Evolutionary conservation across 1,140 invertebrate genomes (phyloP).

Genomic region (Drepana arcuata): DNA sequence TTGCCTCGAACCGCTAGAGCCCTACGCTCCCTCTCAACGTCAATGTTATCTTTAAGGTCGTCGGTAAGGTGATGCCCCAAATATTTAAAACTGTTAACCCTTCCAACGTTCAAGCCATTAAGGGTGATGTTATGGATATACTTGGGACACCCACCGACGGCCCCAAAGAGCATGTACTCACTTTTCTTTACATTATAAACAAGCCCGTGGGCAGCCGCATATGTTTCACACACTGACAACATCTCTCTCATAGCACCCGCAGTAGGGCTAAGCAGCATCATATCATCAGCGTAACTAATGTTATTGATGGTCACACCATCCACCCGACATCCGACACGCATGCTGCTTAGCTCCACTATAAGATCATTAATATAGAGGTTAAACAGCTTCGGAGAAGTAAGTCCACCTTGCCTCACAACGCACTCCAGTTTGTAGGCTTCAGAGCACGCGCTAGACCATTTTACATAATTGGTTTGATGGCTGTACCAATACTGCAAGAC

Average conservation of each 20-base stretch:
- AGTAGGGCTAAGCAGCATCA: neutral
- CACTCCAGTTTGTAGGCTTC: neutral
- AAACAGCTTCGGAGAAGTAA: too few species aligned
- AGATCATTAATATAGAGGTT: too few species aligned
- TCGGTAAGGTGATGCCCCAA: too few species aligned
- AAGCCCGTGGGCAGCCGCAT: neutral
- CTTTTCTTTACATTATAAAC: slow-evolving; percentile 2
- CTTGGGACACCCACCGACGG: too few species aligned
- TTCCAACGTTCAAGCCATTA: too few species aligned
- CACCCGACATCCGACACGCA: neutral
- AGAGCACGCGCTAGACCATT: neutral
- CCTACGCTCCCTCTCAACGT: too few species aligned
- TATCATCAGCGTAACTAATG: neutral
- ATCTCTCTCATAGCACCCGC: neutral
- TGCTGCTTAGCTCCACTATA: neutral
- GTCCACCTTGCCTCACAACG: too few species aligned
- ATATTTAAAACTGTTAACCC: too few species aligned
- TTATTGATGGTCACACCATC: neutral
- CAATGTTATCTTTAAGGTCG: too few species aligned
- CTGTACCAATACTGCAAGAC: neutral
- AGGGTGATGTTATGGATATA: too few species aligned
- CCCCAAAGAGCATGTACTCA: neutral
- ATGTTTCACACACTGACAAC: neutral
- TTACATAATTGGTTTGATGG: neutral
- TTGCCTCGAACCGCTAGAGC: too few species aligned